Evolutionary conservation across 2,113 vertebrate genomes (phyloP), one percentile per base, ranked within the genome.

Genomic region (Albula glossodonta): DNA sequence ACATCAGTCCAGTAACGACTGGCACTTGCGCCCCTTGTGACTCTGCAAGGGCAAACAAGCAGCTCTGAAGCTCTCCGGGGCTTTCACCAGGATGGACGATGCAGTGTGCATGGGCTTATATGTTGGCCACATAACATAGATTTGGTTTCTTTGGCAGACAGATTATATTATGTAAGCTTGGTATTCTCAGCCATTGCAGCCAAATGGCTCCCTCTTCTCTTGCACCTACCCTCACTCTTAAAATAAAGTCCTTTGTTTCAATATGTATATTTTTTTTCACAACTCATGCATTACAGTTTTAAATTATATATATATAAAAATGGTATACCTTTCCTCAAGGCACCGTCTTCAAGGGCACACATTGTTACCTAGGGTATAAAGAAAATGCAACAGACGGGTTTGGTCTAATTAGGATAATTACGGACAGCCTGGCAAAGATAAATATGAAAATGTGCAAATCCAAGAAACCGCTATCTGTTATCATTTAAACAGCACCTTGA

Each of bases 361-460:
- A 80, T 12, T 2, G 78, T 63, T 85, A 80, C 78, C 84, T 51
- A 19, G 78, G 53, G 78, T 50, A 85, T 5, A 13, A 80, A 25
- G 52, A 53, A 80, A 11, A 63, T 77, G 2, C 13, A 50, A 49
- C 51, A 50, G 77, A 57, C 25, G 60, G 25, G 60, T 80, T 49
- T 52, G 56, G 52, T 53, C 25, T 57, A 51, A 85, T 80, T 80
- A 80, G 53, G 5, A 85, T 51, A 25, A 63, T 60, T 78, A 78
- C 50, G 49, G 52, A 60, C 84, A 85, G 78, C 77, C 41, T 84
- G 25, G 25, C 77, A 78, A 17, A 79, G 56, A 52, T n/a, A 48
- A 78, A 50, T 79, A 49, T 84, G 63, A 77, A 83, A 78, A 84
- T 51, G 49, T 78, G 63, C 41, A 52, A 52, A 70, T 60, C 70